Conservation (phyloP, 2,797 vertebrate species). For the Hyperoplus immaculatus region DNA sequence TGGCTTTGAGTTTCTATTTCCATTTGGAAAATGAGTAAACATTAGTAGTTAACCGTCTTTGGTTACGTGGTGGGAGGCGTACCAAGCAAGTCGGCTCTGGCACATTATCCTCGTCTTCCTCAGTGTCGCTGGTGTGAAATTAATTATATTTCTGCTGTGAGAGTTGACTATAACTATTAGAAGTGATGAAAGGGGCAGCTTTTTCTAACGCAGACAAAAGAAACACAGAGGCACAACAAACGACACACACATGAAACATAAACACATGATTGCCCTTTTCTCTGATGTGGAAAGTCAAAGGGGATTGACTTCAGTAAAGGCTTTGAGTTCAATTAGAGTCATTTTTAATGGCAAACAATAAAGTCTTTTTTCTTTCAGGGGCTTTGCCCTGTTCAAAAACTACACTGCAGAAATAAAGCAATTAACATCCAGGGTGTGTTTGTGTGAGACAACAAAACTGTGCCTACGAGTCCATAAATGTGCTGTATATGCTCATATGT, state of each 20-base stretch:
- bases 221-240: conserved; percentile 20
- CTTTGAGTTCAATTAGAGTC: conserved; percentile 29
- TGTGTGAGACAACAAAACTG: background rate
- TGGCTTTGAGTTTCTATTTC: conserved; percentile 56
- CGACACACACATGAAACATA: conserved; percentile 10
- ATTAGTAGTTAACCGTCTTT: conserved; percentile 63
- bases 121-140: conserved; percentile 64
- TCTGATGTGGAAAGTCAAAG: conserved; percentile 12
- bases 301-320: conserved; percentile 11
- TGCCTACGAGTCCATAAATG: background rate
- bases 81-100: conserved; percentile 52
- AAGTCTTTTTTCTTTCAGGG: conserved; percentile 21
- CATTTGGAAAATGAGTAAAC: conserved; percentile 56
- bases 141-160: conserved; percentile 62
- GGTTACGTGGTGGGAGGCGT: conserved; percentile 57
- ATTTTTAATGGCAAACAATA: conserved; percentile 42
- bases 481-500: background rate
- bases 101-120: conserved; percentile 58
- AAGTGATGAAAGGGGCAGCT: conserved; percentile 40
- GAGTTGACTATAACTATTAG: conserved; percentile 52
- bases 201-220: conserved; percentile 45
- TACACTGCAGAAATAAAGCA: conserved; percentile 1
- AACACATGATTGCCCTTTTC: background rate
- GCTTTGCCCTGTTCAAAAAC: conserved; percentile 6
- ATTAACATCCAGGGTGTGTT: background rate